A percentile compares a stretch with the other conserved stretches of the same genome.
Conservation (phyloP, 1,140 invertebrate genomes). For the Lepidurus apus region DNA sequence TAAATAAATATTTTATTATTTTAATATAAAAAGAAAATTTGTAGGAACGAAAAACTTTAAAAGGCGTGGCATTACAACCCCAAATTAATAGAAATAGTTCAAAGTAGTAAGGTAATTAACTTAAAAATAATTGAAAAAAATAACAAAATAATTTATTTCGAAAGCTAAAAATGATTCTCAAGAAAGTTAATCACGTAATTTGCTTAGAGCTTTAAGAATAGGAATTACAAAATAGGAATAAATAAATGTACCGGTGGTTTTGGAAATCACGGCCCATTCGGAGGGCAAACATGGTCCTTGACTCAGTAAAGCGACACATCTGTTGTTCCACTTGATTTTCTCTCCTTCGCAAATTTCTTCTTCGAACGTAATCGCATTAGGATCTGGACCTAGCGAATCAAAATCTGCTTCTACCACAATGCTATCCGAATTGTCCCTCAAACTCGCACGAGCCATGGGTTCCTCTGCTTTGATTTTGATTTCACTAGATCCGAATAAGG, state of each 20-base stretch:
- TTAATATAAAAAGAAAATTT: too few species aligned
- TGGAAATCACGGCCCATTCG: neutral
- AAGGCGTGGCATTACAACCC: too few species aligned
- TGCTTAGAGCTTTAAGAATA: too few species aligned
- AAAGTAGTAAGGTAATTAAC: too few species aligned
- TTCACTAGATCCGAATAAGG: neutral
- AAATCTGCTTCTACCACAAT: neutral
- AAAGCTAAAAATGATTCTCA: too few species aligned
- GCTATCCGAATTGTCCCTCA: neutral
- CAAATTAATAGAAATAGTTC: too few species aligned
- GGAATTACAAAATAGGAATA: too few species aligned
- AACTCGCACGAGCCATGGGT: neutral
- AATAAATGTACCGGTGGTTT: neutral
- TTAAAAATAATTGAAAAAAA: too few species aligned
- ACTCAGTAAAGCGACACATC: neutral
- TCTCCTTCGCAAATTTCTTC: neutral
- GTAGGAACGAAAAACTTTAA: too few species aligned
- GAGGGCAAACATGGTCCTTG: neutral
- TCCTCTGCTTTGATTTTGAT: neutral
- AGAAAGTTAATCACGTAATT: too few species aligned
- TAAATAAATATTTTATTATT: too few species aligned
- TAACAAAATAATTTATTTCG: too few species aligned
- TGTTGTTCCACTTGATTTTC: neutral
- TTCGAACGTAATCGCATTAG: neutral
- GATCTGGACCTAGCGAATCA: neutral